phyloP scores from a whole-genome alignment of 30 jellyfish, hydroid and myxozoan genomes.

The Aurelia aurita region DNA sequence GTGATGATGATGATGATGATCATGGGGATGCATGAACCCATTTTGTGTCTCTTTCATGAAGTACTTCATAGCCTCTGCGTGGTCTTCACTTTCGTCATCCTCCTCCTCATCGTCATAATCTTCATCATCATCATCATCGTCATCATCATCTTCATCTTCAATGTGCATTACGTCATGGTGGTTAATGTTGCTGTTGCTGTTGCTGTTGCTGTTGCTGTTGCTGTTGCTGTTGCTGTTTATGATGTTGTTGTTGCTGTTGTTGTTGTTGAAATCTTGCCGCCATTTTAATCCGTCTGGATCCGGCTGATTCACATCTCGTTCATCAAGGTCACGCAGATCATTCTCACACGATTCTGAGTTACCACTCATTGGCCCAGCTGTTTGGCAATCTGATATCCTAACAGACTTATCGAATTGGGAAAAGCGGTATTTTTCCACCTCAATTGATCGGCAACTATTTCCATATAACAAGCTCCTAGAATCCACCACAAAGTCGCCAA shows the following conservation, averaged over 20 bases:
- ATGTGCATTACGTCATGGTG: neutral
- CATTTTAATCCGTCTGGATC: neutral
- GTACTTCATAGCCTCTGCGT: slow-evolving; percentile 16
- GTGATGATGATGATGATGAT: slow-evolving; percentile 23
- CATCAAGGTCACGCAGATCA: slow-evolving; percentile 22
- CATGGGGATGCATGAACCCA: slow-evolving; percentile 35
- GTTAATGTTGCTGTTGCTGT: neutral
- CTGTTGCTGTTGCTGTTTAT: slow-evolving; percentile 6
- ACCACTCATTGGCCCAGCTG: slow-evolving; percentile 46
- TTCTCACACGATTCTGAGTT: slow-evolving; percentile 7
- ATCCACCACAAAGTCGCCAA: slow-evolving; percentile 47
- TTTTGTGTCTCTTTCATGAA: slow-evolving; percentile 16
- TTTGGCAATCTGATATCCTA: slow-evolving; percentile 7
- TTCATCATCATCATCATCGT: slow-evolving; percentile 10
- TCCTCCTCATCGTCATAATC: slow-evolving; percentile 42
- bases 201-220: neutral
- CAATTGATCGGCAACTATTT: slow-evolving; percentile 15
- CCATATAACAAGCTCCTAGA: slow-evolving; percentile 26
- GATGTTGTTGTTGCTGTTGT: slow-evolving; percentile 5
- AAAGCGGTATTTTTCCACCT: slow-evolving; percentile 32
- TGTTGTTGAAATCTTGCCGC: slow-evolving; percentile 36
- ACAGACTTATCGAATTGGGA: slow-evolving; percentile 19
- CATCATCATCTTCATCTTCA: slow-evolving; percentile 34
- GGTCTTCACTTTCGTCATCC: slow-evolving; percentile 10
- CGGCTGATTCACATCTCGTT: neutral